Conservation (phyloP, 92 coral and sea anemone genomes). For the Pocillopora grandis region DNA sequence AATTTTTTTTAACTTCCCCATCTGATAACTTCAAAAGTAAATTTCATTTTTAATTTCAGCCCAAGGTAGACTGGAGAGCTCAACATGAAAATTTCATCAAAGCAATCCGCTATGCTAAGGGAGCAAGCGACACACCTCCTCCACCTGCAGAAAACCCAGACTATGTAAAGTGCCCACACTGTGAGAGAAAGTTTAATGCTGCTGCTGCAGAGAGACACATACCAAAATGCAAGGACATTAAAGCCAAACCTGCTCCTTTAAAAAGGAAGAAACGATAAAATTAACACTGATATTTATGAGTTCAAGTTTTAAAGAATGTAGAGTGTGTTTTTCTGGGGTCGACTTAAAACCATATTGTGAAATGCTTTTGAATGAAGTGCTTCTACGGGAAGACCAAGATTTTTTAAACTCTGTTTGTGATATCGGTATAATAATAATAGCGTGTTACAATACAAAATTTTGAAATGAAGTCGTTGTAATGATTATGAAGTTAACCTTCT, state of each 20-base stretch:
- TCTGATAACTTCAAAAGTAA: neutral
- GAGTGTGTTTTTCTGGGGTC: neutral
- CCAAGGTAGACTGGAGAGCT: conserved; percentile 81
- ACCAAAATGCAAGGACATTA: conserved; percentile 94
- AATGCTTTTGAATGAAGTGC: too few species aligned
- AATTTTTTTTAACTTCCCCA: too few species aligned
- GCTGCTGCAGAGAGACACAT: conserved; percentile 92
- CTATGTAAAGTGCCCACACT: conserved; percentile 90
- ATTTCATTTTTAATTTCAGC: conserved; percentile 46
- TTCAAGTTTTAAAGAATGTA: neutral
- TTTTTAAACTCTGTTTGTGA: too few species aligned
- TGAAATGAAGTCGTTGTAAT: too few species aligned
- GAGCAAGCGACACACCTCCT: conserved; percentile 69
- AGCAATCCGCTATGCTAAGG: conserved; percentile 96
- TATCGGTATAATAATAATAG: too few species aligned
- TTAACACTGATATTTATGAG: too few species aligned
- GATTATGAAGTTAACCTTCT: too few species aligned
- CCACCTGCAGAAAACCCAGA: conserved; percentile 89
- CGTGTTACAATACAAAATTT: too few species aligned
- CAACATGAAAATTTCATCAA: conserved; percentile 88
- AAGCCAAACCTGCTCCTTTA: conserved; percentile 77
- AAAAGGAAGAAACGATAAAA: conserved; percentile 59
- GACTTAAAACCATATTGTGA: too few species aligned
- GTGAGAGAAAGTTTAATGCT: conserved; percentile 87
- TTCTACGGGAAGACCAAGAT: too few species aligned